Conservation (phyloP, 2,113 vertebrate species). For the Scomber japonicus region DNA sequence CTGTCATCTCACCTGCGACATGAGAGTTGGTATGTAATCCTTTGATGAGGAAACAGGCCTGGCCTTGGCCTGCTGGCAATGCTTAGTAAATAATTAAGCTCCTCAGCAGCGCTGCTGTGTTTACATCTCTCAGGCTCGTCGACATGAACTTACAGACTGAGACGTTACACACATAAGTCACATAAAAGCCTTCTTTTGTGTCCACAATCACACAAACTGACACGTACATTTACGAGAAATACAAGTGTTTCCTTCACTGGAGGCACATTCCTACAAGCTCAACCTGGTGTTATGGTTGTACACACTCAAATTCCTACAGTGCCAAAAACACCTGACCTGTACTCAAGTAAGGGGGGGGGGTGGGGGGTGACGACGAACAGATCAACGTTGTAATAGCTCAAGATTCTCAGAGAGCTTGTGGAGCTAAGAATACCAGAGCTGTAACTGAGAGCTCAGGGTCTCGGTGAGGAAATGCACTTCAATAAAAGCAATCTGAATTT, state of each 20-base stretch:
- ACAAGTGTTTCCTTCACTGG: neutral
- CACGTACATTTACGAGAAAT: neutral
- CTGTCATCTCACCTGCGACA: conserved; percentile 39
- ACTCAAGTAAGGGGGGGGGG: neutral
- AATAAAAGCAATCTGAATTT: conserved; percentile 31
- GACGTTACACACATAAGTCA: neutral
- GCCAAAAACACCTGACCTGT: conserved; percentile 17
- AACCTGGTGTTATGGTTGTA: neutral
- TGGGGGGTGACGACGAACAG: conserved; percentile 31
- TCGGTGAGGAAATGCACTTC: conserved; percentile 5
- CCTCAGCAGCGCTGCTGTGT: conserved; percentile 19
- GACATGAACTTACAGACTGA: neutral
- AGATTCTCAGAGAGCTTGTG: conserved; percentile 20
- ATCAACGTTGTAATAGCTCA: conserved; percentile 27
- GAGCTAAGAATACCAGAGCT: conserved; percentile 29
- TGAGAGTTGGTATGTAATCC: conserved; percentile 4
- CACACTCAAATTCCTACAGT: conserved; percentile 32
- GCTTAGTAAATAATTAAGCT: conserved; percentile 70
- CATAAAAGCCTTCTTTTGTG: neutral
- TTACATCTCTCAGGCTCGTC: conserved; percentile 26
- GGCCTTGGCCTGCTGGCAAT: conserved; percentile 1
- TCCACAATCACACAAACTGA: neutral
- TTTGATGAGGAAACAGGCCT: conserved; percentile 12
- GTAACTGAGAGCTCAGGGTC: conserved; percentile 23
- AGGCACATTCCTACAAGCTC: conserved; percentile 2